Percentiles rank a stretch among this genome's conserved stretches.
Conservation (phyloP, 2,888 invertebrate genomes). For the Agrochola lychnidis region DNA sequence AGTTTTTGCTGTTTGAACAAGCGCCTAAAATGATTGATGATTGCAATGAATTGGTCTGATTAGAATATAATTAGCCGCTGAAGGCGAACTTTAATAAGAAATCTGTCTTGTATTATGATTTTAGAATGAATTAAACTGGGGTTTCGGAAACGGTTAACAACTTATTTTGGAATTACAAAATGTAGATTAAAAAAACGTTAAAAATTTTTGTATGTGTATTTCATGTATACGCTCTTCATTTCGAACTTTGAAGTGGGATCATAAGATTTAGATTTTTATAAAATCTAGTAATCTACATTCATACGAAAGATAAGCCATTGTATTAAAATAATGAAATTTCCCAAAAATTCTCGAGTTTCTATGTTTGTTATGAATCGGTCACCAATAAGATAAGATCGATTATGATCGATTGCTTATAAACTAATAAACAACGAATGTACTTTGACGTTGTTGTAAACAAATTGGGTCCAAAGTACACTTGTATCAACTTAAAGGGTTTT, state of each 20-base stretch:
- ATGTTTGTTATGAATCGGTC: neutral
- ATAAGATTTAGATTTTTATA: conserved; percentile 1
- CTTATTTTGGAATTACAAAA: neutral
- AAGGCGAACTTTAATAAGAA: conserved; percentile 24
- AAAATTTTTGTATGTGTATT: too few relatives aligned
- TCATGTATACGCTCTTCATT: too few relatives aligned
- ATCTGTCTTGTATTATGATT: neutral
- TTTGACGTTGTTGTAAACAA: neutral
- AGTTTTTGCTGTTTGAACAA: conserved; percentile 40
- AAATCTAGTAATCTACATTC: neutral
- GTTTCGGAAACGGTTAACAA: neutral
- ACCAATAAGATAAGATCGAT: neutral
- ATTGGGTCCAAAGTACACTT: neutral
- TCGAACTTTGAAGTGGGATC: conserved; percentile 10
- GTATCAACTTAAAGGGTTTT: too few relatives aligned
- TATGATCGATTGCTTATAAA: too few relatives aligned
- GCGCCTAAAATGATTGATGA: conserved; percentile 39
- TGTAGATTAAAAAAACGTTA: neutral
- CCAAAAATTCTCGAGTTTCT: neutral
- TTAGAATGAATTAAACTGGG: neutral
- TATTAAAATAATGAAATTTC: neutral
- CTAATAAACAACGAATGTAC: conserved; percentile 1
- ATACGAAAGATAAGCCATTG: neutral
- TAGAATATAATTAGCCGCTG: conserved; percentile 33
- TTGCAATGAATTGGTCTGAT: conserved; percentile 30